Base-by-base conservation (phyloP, 1,140 invertebrate species). In the Drosophila insularis region DNA sequence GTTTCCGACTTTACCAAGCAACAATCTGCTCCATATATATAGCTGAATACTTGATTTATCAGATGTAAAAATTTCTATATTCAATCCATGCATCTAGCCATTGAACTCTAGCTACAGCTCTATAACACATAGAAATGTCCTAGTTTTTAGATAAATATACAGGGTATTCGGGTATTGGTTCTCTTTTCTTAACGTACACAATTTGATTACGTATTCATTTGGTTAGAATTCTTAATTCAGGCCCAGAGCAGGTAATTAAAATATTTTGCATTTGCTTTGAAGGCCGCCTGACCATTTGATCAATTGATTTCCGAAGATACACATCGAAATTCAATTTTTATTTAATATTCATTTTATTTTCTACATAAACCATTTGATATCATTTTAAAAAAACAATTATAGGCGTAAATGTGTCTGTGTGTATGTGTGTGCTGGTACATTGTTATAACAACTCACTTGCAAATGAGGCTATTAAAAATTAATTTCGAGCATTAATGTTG, bases 401-500 rank as follows among this genome's bases (percentile, higher is more conserved):
- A 35, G 4, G 4, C 2, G 37, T 37, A 10, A 10, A 5, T 35
- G 8, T 11, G 4, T 75, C 68, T 63, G 63, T 63, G 27, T 19
- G 39, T 40, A 8, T 35, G 37, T 59, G 46, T 17, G 11, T 37
- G n/a, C 50, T 17, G 35, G 46, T 54, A 61, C 35, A 69, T 75
- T 64, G 50, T 76, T 46, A 63, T 71, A 58, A 31, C 59, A 67
- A 76, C 43, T 50, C 7, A 50, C 17, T 76, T 61, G 55, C 61
- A 76, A 80, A 74, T 80, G 37, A 50, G 55, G 58, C 58, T 63
- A 35, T 81, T 68, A 77, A 80, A 67, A 43, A 54, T 81, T 66
- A 81, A 78, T 74, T 63, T 64, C 43, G 58, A 68, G 61, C 70
- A 67, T 81, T 69, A 78, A 66, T 46, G 19, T 50, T 54, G 27